Percentiles rank a stretch among this genome's conserved stretches.
These are phyloP conservation scores for Murina feae DNA, from an alignment of 2,113 vertebrate species.

Conservation along the genomic window DNA sequence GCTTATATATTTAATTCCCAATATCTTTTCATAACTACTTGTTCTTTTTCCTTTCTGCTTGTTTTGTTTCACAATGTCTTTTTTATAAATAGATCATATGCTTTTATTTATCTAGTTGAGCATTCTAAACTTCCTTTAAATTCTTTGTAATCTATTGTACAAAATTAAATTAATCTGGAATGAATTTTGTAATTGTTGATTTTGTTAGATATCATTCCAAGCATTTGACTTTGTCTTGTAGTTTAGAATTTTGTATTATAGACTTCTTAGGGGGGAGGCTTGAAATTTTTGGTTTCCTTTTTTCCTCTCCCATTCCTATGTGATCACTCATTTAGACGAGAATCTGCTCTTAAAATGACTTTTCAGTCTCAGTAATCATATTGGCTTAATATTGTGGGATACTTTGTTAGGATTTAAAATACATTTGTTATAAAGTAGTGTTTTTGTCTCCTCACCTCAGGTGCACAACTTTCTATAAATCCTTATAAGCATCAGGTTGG, in stretches of 20 bases:
- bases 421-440: background rate
- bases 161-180: slow-evolving; percentile 2
- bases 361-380: background rate
- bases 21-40: background rate
- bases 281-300: background rate
- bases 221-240: background rate
- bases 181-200: background rate
- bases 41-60: background rate
- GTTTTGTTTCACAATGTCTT: background rate
- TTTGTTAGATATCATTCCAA: background rate
- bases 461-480: background rate
- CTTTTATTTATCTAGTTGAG: background rate
- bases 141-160: background rate
- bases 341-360: background rate
- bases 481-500: background rate
- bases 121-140: background rate
- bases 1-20: background rate
- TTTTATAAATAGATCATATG: background rate
- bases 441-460: background rate
- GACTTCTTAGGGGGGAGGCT: background rate
- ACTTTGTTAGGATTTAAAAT: background rate
- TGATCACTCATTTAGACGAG: background rate
- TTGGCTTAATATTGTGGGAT: background rate
- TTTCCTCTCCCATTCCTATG: background rate
- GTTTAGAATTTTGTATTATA: background rate